Evolutionary conservation across 2,113 vertebrate genomes (phyloP).

Genomic region (Catharus fuscescens): DNA sequence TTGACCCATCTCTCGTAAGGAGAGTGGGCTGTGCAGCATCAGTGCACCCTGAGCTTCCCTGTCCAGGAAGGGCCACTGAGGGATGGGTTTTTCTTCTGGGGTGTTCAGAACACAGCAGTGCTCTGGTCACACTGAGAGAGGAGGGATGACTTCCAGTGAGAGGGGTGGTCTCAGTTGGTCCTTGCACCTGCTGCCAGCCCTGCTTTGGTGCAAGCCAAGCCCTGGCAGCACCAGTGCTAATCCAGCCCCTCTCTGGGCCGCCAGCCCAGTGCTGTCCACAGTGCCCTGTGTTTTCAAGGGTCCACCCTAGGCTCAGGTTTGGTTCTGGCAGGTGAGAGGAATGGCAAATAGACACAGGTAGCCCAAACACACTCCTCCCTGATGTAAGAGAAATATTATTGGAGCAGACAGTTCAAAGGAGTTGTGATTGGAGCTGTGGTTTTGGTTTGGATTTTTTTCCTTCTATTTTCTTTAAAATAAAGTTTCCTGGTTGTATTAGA

Average conservation of each 20-base stretch:
- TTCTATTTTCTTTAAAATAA: slow-evolving; percentile 5
- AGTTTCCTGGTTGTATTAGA: not conserved
- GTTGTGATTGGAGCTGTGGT: not conserved
- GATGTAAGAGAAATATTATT: slow-evolving; percentile 1
- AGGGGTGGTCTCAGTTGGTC: not conserved
- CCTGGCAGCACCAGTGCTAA: not conserved
- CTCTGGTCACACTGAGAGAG: not conserved
- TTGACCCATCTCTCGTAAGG: not conserved
- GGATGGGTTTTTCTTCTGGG: not conserved
- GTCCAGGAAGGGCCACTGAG: not conserved
- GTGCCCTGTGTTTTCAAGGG: not conserved
- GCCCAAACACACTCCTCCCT: not conserved
- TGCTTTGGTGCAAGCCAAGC: not conserved
- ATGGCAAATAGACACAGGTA: not conserved
- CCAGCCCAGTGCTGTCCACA: fast-evolving
- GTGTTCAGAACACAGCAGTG: not conserved
- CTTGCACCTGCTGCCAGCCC: not conserved
- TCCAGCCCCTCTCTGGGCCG: not conserved
- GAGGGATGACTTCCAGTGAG: not conserved
- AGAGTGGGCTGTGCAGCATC: not conserved
- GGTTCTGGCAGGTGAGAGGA: not conserved
- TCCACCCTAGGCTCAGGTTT: not conserved
- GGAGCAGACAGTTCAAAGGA: not conserved
- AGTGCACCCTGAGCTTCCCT: not conserved
- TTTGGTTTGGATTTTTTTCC: not conserved